phyloP scores from a whole-genome alignment of 2,113 vertebrate genomes.

The Ondatra zibethicus region DNA sequence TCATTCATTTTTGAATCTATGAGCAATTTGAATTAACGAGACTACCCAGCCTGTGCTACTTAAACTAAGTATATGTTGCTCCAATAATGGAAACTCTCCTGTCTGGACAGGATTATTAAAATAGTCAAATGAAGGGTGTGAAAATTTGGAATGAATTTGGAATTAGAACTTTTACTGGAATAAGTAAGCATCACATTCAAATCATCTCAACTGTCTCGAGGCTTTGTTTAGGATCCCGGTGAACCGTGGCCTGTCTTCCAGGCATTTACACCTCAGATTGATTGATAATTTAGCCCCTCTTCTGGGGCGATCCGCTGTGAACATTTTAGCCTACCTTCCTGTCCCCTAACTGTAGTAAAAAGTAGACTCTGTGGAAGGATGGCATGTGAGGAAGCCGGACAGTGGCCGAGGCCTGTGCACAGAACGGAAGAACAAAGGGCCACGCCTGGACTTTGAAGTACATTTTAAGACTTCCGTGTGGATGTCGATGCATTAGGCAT shows the following conservation, averaged over 20 bases:
- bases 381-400: background rate
- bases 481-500: background rate
- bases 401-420: background rate
- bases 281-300: background rate
- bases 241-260: background rate
- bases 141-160: constrained; percentile 8
- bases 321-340: background rate
- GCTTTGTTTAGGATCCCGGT: background rate
- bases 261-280: background rate
- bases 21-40: background rate
- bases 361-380: background rate
- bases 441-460: background rate
- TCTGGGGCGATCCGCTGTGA: background rate
- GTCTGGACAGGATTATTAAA: background rate
- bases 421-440: background rate
- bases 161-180: constrained; percentile 18
- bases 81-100: background rate
- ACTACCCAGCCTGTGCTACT: background rate
- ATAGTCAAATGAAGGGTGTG: background rate
- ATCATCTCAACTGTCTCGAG: background rate
- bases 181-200: background rate
- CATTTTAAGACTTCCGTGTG: background rate
- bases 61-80: background rate
- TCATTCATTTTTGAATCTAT: background rate
- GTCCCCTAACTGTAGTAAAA: constrained; percentile 2